phyloP scores from a whole-genome alignment of 2,113 vertebrate genomes.

The Albula goreensis region DNA sequence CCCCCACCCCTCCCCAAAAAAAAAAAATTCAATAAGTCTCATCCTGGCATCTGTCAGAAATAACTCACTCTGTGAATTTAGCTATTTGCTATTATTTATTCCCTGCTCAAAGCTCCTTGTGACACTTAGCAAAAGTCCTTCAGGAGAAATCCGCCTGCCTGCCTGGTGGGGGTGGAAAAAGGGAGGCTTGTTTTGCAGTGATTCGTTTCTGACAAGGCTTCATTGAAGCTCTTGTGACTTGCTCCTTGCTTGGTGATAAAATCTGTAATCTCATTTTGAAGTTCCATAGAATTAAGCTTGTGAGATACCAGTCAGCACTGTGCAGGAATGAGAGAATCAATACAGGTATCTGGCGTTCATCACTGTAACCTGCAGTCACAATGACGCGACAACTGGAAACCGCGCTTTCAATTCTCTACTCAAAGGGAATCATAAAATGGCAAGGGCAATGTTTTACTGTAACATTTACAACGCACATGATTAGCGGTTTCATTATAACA shows the following conservation, averaged over 20 bases:
- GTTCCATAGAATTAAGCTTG: slow-evolving; percentile 69
- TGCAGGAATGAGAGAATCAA: slow-evolving; percentile 60
- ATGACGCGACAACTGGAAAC: slow-evolving; percentile 29
- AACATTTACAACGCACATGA: neutral
- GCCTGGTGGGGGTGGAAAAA: slow-evolving; percentile 12
- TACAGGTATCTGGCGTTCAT: slow-evolving; percentile 64
- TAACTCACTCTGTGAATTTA: slow-evolving; percentile 64
- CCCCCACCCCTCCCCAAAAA: neutral
- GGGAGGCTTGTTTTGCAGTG: slow-evolving; percentile 46
- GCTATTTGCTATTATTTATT: slow-evolving; percentile 66
- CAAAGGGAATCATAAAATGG: slow-evolving; percentile 26
- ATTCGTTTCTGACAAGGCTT: slow-evolving; percentile 43
- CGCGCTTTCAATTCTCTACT: slow-evolving; percentile 30
- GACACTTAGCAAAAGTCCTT: slow-evolving; percentile 35
- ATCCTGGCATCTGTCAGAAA: slow-evolving; percentile 52
- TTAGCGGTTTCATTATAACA: slow-evolving; percentile 24
- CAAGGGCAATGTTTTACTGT: slow-evolving; percentile 31
- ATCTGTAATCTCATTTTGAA: slow-evolving; percentile 74
- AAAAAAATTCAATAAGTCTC: slow-evolving; percentile 34
- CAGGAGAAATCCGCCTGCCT: slow-evolving; percentile 22
- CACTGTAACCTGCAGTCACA: slow-evolving; percentile 44
- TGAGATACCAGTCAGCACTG: slow-evolving; percentile 70
- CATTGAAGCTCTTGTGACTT: slow-evolving; percentile 24
- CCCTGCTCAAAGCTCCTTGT: slow-evolving; percentile 35
- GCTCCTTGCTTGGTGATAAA: slow-evolving; percentile 61